Percentiles rank a stretch among this genome's conserved stretches.
These are phyloP conservation scores for Clarias batrachus DNA, from an alignment of 2,113 vertebrate species.

Conservation along the genomic window DNA sequence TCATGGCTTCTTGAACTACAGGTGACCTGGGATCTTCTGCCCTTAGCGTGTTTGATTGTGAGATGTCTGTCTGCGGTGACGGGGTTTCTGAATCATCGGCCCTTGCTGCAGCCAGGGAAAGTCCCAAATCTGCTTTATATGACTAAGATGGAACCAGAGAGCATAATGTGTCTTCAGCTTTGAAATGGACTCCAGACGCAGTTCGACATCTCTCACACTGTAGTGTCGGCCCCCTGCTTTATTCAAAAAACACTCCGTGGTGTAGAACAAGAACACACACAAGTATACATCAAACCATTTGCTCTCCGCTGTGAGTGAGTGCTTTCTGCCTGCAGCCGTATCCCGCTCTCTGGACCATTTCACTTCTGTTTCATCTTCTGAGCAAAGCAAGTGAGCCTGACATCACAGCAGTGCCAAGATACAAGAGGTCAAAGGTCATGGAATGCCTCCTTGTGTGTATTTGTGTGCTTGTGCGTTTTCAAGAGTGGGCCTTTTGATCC, in stretches of 20 bases:
- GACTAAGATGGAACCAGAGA: constrained; percentile 12
- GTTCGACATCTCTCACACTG: neutral
- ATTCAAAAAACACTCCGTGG: neutral
- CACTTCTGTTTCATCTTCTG: constrained; percentile 16
- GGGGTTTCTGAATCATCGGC: neutral
- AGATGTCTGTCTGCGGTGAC: neutral
- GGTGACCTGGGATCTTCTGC: constrained; percentile 14
- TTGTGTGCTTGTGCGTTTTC: neutral
- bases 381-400: neutral
- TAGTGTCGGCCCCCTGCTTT: neutral
- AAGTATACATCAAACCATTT: neutral
- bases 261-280: neutral
- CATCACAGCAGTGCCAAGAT: constrained; percentile 16
- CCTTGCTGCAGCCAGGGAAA: neutral
- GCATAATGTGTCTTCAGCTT: neutral
- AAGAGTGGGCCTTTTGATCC: constrained; percentile 1
- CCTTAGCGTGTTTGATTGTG: neutral
- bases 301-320: neutral
- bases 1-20: neutral
- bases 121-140: constrained; percentile 23
- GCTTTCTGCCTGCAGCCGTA: neutral
- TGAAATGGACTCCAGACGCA: neutral
- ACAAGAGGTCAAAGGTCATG: constrained; percentile 3
- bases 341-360: constrained; percentile 6
- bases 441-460: neutral